Base-by-base conservation (phyloP, 2,888 invertebrate genomes). In the Yponomeuta cagnagella region DNA sequence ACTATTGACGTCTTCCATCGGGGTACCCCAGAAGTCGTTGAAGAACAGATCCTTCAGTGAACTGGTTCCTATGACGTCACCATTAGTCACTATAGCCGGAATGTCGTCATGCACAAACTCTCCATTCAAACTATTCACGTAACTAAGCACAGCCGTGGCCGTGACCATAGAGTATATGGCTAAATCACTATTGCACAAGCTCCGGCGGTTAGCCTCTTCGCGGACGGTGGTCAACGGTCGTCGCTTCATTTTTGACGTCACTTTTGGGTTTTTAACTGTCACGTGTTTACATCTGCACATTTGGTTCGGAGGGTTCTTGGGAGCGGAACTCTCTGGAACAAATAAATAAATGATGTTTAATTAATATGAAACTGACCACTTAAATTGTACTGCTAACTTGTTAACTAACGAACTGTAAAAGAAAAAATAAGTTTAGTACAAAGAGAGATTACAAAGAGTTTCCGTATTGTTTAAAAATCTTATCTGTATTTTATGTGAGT, bases 101-200 rank as follows among this genome's bases (percentile, higher is more conserved):
- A 97, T 94, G 83, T 97, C 97, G 82, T 97, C 97, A 86, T 97
- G 97, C 70, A 97, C 97, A 79, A 97, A 97, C 80, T 97, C 97
- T 67, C 96, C 96, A 74, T 93, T 93, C 75, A 96, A 88, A 70
- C 96, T 95, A 88, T 96, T 96, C 73, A 94, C 85, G 84, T 96
- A 96, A 82, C 95, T 95, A 0, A 94, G 93, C 67, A 95, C 90
- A 23, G 96, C 95, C 12, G 95, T 94, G 23, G 95, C 88, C 63
- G 93, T 93, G 74, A 96, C 95, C 79, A 94, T 92, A 58, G 87
- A 84, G 83, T 95, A 95, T 64, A 95, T 92, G 37, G 93, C 93
- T 85, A 94, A 89, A 76, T 94, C 93, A 77, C 89, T 89, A 73
- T 83, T 81, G 71, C 77, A 75, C 2, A 76, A 74, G 63, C 75